These are phyloP conservation scores for Fragum sueziense DNA, from an alignment of 2,888 invertebrate genomes.

Conservation along the genomic window DNA sequence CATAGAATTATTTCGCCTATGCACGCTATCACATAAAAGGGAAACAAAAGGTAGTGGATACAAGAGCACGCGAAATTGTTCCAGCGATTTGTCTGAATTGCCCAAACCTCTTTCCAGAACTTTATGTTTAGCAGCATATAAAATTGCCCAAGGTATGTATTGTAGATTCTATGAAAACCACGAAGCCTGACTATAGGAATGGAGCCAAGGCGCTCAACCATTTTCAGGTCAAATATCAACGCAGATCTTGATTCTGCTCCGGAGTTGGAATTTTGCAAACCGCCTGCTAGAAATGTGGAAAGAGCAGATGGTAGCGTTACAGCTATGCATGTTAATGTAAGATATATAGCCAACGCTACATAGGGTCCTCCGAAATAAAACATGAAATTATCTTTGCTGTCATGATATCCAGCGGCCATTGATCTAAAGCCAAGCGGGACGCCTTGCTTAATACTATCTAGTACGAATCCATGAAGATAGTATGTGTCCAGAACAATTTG, in stretches of 20 bases:
- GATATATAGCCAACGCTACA: slow-evolving; percentile 42
- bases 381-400: slow-evolving; percentile 54
- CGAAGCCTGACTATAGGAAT: slow-evolving; percentile 14
- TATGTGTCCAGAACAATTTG: slow-evolving; percentile 51
- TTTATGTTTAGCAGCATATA: slow-evolving; percentile 54
- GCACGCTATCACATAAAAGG: slow-evolving; percentile 46
- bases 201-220: slow-evolving; percentile 41
- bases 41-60: neutral
- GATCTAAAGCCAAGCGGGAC: slow-evolving; percentile 61
- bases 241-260: slow-evolving; percentile 6
- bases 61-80: neutral
- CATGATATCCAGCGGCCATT: slow-evolving; percentile 53
- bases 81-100: slow-evolving; percentile 38
- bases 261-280: slow-evolving; percentile 23
- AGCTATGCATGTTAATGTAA: slow-evolving; percentile 32
- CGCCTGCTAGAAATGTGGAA: slow-evolving; percentile 32
- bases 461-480: slow-evolving; percentile 39
- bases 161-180: slow-evolving; percentile 48
- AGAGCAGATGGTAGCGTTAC: slow-evolving; percentile 46
- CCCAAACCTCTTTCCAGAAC: slow-evolving; percentile 54
- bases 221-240: slow-evolving; percentile 1
- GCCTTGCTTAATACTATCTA: slow-evolving; percentile 48
- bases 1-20: slow-evolving; percentile 41
- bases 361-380: slow-evolving; percentile 55
- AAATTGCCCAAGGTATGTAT: slow-evolving; percentile 44